phyloP scores from a whole-genome alignment of 2,113 vertebrate species.

The Nothocercus nigrocapillus region DNA sequence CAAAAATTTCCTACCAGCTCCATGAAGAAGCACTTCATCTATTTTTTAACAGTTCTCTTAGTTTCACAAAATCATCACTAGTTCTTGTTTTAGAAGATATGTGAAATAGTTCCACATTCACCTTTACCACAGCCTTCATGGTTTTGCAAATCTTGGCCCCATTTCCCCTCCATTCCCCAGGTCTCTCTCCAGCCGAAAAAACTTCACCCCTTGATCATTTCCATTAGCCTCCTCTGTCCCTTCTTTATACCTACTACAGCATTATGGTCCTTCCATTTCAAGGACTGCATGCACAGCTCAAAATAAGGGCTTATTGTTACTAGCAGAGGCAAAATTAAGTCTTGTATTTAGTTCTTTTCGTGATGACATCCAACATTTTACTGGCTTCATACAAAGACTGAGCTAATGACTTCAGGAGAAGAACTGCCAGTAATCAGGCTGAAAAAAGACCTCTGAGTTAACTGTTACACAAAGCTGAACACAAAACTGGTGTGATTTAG shows the following conservation, averaged over 20 bases:
- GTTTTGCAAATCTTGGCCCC: background rate
- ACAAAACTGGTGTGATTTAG: background rate
- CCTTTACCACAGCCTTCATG: background rate
- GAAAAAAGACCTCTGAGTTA: background rate
- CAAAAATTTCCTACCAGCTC: background rate
- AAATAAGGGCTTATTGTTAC: background rate
- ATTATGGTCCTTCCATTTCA: background rate
- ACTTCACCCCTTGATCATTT: background rate
- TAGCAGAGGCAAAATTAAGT: background rate
- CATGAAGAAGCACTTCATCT: background rate
- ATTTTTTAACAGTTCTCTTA: background rate
- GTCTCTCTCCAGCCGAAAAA: background rate
- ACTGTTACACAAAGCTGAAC: background rate
- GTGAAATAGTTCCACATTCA: background rate
- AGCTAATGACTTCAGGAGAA: background rate
- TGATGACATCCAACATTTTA: background rate
- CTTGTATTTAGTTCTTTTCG: background rate
- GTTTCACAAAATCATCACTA: background rate
- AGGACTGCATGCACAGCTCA: accelerated
- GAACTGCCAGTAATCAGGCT: background rate
- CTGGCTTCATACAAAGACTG: background rate
- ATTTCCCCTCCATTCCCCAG: background rate
- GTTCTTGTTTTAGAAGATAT: background rate
- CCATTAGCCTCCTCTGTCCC: background rate
- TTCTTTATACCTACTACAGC: background rate